phyloP scores from a whole-genome alignment of 2,888 invertebrate genomes.

The Sinodicranocentrus sp. region DNA sequence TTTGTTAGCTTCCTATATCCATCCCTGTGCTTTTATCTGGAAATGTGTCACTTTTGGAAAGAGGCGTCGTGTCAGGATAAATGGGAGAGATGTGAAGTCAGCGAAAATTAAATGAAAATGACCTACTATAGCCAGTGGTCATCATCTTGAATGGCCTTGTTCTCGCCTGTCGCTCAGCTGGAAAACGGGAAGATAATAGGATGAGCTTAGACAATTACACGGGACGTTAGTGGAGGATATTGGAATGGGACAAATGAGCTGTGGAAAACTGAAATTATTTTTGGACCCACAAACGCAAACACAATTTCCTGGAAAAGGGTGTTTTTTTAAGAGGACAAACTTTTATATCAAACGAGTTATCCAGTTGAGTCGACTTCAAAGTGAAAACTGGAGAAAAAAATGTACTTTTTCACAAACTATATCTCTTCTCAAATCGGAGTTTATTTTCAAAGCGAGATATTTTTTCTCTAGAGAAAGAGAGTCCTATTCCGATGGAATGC shows the following conservation, averaged over 20 bases:
- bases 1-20: no score
- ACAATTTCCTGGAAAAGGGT: no score
- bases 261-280: no score
- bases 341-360: no score
- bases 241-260: not conserved
- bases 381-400: no score
- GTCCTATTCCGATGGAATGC: slow-evolving; percentile 18
- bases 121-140: slow-evolving; percentile 31
- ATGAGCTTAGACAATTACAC: not conserved
- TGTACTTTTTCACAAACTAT: no score
- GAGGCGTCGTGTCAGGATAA: slow-evolving; percentile 13
- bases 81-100: slow-evolving; percentile 30
- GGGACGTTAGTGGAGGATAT: not conserved
- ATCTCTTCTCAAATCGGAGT: no score
- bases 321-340: no score
- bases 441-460: no score
- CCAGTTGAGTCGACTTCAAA: no score
- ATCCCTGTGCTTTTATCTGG: not conserved
- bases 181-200: not conserved
- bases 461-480: no score
- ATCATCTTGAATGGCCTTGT: slow-evolving; percentile 25
- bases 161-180: slow-evolving; percentile 7
- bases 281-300: no score
- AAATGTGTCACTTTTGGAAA: not conserved
- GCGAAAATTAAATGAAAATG: slow-evolving; percentile 57